Base-by-base conservation (phyloP, 2,797 vertebrate genomes). In the Euthynnus affinis region DNA sequence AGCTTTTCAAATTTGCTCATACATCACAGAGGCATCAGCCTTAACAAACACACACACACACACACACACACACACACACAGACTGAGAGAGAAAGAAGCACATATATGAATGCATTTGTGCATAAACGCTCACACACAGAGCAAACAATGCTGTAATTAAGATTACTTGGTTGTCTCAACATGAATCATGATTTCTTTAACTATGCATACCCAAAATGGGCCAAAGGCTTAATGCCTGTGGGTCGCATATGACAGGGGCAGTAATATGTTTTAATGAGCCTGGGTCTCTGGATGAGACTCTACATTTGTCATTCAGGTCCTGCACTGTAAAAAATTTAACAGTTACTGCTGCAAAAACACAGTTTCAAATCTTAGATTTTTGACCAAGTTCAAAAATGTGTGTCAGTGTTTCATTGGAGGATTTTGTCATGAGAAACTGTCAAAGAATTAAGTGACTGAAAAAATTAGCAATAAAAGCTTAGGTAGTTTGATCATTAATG, bases 261-360 rank as follows among this genome's bases (percentile, higher is more conserved):
- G 80, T 82, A 81, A 90, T 86, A 69, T 81, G 76, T 82, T 88
- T 84, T 88, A 89, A 90, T 85, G 85, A 89, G 79, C 60, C 56
- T 1, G 1, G 56, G 48, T 81, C 37, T 57, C 57, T 22, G 25
- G 63, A 81, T 74, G 56, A 83, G 68, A 62, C 53, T 49, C 32
- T 46, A 48, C 79, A 88, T 87, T 84, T 81, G 71, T 87, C 81
- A 86, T 83, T 84, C 62, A 81, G 65, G 27, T 23, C 6, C 44
- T 63, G 55, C 59, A 61, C 80, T 81, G 66, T 13, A 80, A 88
- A 81, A 81, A 63, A 42, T 86, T 81, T 17, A 49, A 78, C 32
- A 42, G 29, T 23, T 27, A 29, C 1, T 1, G 20, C 5, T 32
- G 53, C 32, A 37, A 55, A 77, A 53, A 44, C 5, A 32, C 0